Conservation (phyloP, 2,113 vertebrate genomes). For the Cyphomyrus plagiostoma region DNA sequence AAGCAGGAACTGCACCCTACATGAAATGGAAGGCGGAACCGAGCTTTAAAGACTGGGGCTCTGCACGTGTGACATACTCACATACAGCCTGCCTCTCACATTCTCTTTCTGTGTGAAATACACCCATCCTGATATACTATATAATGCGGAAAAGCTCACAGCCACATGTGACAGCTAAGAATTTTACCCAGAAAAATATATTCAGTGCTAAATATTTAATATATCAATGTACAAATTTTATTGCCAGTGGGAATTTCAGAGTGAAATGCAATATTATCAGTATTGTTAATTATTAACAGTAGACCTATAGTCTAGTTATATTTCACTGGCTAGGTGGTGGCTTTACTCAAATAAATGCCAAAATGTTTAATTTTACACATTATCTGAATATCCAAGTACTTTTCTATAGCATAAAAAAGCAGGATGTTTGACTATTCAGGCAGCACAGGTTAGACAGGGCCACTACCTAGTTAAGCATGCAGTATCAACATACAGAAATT, state of each 20-base stretch:
- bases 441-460: background rate
- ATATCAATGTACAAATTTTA: background rate
- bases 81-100: background rate
- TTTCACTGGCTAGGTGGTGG: background rate
- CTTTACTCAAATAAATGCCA: background rate
- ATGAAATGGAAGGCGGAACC: background rate
- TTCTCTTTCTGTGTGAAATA: background rate
- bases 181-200: background rate
- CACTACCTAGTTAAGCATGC: background rate
- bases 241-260: background rate
- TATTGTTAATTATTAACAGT: background rate
- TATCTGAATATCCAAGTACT: background rate
- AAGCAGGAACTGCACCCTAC: background rate
- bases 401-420: background rate
- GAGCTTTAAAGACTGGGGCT: background rate
- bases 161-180: background rate
- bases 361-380: background rate
- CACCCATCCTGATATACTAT: background rate
- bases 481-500: background rate
- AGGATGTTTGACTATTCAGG: background rate
- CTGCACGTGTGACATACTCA: background rate
- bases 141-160: background rate
- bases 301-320: background rate
- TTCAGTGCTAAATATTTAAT: background rate
- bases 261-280: background rate